Percentiles rank a stretch among this genome's conserved stretches.
Evolutionary conservation across 2,797 vertebrate species (phyloP).

Genomic region (Sternarchorhynchus goeldii): DNA sequence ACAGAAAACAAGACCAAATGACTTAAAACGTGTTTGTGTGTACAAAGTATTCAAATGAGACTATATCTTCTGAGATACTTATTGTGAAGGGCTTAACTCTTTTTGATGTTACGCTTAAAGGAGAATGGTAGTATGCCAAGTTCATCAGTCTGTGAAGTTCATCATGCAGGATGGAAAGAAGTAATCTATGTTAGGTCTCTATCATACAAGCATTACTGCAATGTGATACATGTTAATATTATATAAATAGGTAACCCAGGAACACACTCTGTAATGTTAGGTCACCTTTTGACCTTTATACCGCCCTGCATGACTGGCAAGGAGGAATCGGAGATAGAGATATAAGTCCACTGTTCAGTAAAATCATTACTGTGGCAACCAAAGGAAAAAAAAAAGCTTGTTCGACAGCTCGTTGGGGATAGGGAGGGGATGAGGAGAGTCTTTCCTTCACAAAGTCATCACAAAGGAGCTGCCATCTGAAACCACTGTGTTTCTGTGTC

Average conservation of each 20-base stretch:
- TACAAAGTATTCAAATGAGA: too few species aligned
- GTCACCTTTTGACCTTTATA: background rate
- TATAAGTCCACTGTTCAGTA: background rate
- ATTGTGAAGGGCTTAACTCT: too few species aligned
- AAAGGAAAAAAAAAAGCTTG: conserved; percentile 8
- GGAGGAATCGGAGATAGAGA: background rate
- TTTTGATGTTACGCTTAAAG: too few species aligned
- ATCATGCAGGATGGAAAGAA: too few species aligned
- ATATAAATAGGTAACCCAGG: conserved; percentile 6
- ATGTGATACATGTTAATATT: background rate
- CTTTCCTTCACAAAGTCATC: conserved; percentile 35
- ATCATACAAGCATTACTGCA: background rate
- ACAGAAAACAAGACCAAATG: too few species aligned
- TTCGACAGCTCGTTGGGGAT: background rate
- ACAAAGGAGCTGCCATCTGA: conserved; percentile 51
- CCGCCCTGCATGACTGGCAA: background rate
- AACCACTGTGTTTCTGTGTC: conserved; percentile 35
- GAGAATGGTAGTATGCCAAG: too few species aligned
- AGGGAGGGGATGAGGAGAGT: background rate
- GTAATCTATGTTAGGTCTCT: too few species aligned
- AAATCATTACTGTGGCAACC: background rate
- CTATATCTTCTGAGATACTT: too few species aligned
- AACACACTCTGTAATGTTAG: background rate
- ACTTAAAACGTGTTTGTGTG: too few species aligned
- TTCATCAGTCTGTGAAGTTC: too few species aligned